Evolutionary conservation across 2,113 vertebrate genomes (phyloP).

Genomic region (Phaethornis superciliosus): DNA sequence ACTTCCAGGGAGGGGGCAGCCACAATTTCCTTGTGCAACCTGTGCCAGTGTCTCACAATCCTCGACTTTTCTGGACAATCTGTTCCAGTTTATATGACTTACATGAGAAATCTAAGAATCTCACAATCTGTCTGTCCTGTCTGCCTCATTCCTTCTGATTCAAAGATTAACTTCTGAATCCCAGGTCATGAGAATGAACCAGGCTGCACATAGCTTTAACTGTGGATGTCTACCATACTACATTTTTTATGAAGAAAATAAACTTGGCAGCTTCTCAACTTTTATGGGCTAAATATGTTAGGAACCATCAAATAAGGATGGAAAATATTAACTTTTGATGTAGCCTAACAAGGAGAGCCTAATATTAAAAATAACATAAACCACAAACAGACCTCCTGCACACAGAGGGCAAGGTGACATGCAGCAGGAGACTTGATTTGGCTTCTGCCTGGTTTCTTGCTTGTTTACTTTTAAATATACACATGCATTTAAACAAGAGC

Average conservation of each 20-base stretch:
- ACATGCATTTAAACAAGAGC: background rate
- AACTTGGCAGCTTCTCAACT: background rate
- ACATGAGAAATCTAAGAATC: background rate
- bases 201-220: background rate
- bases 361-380: conserved; percentile 24
- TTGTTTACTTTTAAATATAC: background rate
- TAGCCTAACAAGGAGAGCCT: background rate
- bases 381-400: background rate
- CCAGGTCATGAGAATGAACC: background rate
- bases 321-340: background rate
- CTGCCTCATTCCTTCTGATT: background rate
- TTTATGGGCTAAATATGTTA: background rate
- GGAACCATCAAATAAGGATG: background rate
- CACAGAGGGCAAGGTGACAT: background rate
- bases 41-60: too few species aligned
- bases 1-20: too few species aligned
- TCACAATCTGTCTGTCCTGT: background rate
- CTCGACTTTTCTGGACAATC: too few species aligned
- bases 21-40: too few species aligned
- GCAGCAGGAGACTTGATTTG: background rate
- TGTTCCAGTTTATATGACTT: background rate
- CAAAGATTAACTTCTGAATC: background rate
- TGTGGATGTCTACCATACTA: background rate
- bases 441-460: background rate
- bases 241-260: too few species aligned